Conservation (phyloP, 1,140 invertebrate species). For the Charaxes varanes region DNA sequence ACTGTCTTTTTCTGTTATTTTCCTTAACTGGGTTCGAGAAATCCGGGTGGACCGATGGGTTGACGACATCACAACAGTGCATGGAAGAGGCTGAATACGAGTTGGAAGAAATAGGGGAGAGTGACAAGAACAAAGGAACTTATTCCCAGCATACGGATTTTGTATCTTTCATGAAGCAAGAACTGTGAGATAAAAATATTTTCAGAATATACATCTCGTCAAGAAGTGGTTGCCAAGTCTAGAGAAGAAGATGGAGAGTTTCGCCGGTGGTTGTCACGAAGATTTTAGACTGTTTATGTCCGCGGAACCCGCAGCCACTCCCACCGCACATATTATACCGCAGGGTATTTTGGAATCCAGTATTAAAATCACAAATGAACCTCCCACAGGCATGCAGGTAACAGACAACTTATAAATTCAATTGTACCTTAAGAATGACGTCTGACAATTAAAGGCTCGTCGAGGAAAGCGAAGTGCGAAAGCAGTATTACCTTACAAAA, state of each 20-base stretch:
- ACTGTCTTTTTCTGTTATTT: no score
- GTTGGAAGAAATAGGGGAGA: no score
- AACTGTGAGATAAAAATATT: constrained; percentile 1
- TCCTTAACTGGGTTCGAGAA: no score
- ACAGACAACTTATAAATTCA: neutral
- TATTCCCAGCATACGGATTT: no score
- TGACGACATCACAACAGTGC: no score
- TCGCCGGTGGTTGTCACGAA: constrained; percentile 82
- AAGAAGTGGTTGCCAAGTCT: constrained; percentile 93
- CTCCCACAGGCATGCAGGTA: constrained; percentile 92
- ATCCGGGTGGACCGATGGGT: no score
- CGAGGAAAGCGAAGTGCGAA: no score
- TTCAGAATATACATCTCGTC: constrained; percentile 94
- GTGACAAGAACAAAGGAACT: no score
- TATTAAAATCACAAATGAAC: constrained; percentile 98
- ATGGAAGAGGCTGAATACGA: no score
- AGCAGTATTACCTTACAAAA: no score
- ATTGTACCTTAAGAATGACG: neutral
- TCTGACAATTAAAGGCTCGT: no score
- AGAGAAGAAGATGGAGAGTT: constrained; percentile 93
- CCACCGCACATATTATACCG: constrained; percentile 93
- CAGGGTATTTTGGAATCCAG: constrained; percentile 95
- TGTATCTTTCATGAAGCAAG: no score
- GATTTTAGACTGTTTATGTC: constrained; percentile 94
- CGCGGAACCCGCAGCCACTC: constrained; percentile 91